Evolutionary conservation across 2,113 vertebrate species (phyloP), one percentile per base, ranked within the genome.

Genomic region (Galbula dea): DNA sequence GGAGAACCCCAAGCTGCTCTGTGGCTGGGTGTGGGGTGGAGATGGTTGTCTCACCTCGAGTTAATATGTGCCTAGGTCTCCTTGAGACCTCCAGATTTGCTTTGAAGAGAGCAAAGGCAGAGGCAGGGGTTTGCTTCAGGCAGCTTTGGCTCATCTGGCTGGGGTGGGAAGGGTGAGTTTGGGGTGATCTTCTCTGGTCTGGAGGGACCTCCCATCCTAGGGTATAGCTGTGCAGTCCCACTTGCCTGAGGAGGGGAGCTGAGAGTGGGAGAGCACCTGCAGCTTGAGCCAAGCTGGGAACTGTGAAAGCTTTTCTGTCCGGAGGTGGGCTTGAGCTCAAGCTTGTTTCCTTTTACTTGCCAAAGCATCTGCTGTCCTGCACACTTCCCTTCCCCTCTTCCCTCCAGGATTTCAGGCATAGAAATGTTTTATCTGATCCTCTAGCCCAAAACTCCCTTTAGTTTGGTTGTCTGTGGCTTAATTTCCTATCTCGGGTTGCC

Each of bases 301-400:
- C 62, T 12, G 94, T 58, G 57, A 41, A 65, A 85, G 34, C 46
- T 78, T 79, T 72, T 82, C 81, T 87, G 78, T 91, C 81, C 1
- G 2, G 91, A 93, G 89, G 62, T 93, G 87, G 89, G 78, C 93
- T 93, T 6, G 15, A 89, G 82, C 89, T 95, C 84, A 39, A 87
- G 46, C 49, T 76, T 52, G 27, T 62, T 87, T 69, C 45, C 41
- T 61, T 79, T 41, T 43, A 51, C 75, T 69, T 91, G 93, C 93
- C 93, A 96, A 79, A 91, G 91, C 91, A 94, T 96, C 91, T 96
- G 96, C 75, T 62, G 87, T 76, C 93, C 89, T 92, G 93, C 66
- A 68, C 11, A 2, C 27, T 39, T 72, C 91, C 89, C 86, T 91
- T 37, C 84, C 78, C 78, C 63, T 37, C 74, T 57, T 63, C 57